Evolutionary conservation across 2,888 invertebrate genomes (phyloP), one percentile per base, ranked within the genome.

Genomic region (Parthenolecanium corni): DNA sequence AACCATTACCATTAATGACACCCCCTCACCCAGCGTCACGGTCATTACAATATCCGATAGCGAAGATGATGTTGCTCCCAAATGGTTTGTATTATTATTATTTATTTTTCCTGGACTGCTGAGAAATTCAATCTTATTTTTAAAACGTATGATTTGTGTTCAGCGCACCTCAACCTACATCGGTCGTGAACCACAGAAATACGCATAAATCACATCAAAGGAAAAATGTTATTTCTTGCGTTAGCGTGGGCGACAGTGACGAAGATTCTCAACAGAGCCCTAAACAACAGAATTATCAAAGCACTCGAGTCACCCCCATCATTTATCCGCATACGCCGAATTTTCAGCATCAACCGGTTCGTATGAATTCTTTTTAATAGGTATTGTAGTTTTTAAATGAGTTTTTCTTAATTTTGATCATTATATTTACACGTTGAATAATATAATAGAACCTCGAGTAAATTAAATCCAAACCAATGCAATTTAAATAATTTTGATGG

Each of bases 31-130:
- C 2, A 87, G 92, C 49, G 91, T 89, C 54, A 90, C 93, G 64
- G 92, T 95, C 69, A 95, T 96, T 71, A 95, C 94, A 46, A 92
- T 93, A 70, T 90, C 89, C 18, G 95, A 95, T 73, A 93, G 92
- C 69, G 94, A 94, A 72, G 94, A 94, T 72, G 94, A 95, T 71
- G 77, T 80, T 62, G 76, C 77, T 20, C 64, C 65, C 16, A 66
- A 66, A 52, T 64, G 66, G 66, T 66, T 58, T 12, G 14, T 54
- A 12, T 16, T 23, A 11, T 54, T 40, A 46, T 20, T 21, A n/a
- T n/a, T n/a, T n/a, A n/a, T n/a, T n/a, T n/a, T n/a, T n/a, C n/a
- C n/a, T n/a, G n/a, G n/a, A n/a, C n/a, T n/a, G n/a, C n/a, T n/a
- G n/a, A n/a, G n/a, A n/a, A n/a, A n/a, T n/a, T n/a, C n/a, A n/a